phyloP scores from a whole-genome alignment of 2,888 invertebrate species.

The Cryptocheilus praepositus region DNA sequence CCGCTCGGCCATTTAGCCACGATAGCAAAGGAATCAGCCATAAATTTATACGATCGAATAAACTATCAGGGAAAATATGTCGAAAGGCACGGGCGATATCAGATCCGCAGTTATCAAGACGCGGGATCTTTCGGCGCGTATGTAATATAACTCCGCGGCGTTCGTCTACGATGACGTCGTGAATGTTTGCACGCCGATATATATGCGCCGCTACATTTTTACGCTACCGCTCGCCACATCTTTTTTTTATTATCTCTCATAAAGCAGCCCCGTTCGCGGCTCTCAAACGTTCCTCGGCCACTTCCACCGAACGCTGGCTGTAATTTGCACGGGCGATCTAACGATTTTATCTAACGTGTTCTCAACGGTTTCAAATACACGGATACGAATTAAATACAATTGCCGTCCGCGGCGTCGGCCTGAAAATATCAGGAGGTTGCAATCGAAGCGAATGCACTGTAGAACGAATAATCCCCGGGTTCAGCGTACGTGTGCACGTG shows the following conservation, averaged over 20 bases:
- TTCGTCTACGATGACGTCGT: no score
- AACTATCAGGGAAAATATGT: slow-evolving; percentile 1
- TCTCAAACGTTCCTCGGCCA: no score
- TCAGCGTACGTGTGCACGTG: slow-evolving; percentile 1
- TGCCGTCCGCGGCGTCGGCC: slow-evolving; percentile 6
- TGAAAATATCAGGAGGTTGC: slow-evolving; percentile 27
- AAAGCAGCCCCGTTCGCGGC: no score
- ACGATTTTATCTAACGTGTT: slow-evolving; percentile 37
- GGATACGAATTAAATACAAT: slow-evolving; percentile 35
- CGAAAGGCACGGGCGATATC: slow-evolving; percentile 1
- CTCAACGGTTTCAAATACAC: slow-evolving; percentile 7
- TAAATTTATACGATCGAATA: not conserved
- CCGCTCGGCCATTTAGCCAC: not conserved
- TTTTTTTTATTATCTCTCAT: no score
- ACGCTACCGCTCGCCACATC: no score
- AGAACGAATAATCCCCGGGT: slow-evolving; percentile 33
- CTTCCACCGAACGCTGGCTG: not conserved
- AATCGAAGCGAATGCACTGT: slow-evolving; percentile 11
- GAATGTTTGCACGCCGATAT: no score
- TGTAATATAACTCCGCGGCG: no score
- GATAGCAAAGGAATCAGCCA: not conserved
- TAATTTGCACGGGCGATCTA: slow-evolving; percentile 33
- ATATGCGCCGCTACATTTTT: no score
- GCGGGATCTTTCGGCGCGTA: no score
- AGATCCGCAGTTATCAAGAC: no score